Percentiles rank a stretch among this genome's conserved stretches.
phyloP scores from a whole-genome alignment of 2,797 vertebrate species.

The Podarcis lilfordi region DNA sequence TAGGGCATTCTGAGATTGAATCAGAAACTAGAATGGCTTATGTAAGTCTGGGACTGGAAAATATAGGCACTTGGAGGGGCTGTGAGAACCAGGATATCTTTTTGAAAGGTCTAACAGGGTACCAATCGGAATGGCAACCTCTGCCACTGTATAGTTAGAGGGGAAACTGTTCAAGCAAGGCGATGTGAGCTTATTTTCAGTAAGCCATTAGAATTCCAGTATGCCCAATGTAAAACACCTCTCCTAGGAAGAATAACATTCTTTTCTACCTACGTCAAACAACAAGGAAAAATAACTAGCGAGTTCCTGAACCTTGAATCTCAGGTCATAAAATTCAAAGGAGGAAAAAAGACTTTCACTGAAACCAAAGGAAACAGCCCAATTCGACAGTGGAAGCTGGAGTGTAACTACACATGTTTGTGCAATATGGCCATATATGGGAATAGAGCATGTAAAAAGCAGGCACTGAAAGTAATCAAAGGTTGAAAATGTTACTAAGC shows the following conservation, averaged over 20 bases:
- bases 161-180: conserved; percentile 26
- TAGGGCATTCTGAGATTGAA: no score
- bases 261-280: conserved; percentile 15
- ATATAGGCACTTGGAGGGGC: no score
- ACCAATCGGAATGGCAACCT: conserved; percentile 18
- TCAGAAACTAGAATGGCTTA: no score
- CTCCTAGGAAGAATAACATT: conserved; percentile 38
- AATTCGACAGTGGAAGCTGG: neutral
- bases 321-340: conserved; percentile 40
- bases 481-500: neutral
- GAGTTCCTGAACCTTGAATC: conserved; percentile 38
- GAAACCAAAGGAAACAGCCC: conserved; percentile 24
- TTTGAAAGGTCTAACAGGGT: neutral
- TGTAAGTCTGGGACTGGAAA: no score
- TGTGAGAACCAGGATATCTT: neutral
- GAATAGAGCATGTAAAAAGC: conserved; percentile 12
- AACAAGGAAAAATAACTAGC: conserved; percentile 42
- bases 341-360: conserved; percentile 12
- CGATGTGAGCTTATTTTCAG: conserved; percentile 42
- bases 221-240: conserved; percentile 35
- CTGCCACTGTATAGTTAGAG: neutral
- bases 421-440: neutral
- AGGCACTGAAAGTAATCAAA: neutral
- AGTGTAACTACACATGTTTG: neutral
- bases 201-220: conserved; percentile 8